A percentile compares a stretch with the other conserved stretches of the same genome.
Conservation (phyloP, 1,140 invertebrate genomes). For the Drosophila obscura region DNA sequence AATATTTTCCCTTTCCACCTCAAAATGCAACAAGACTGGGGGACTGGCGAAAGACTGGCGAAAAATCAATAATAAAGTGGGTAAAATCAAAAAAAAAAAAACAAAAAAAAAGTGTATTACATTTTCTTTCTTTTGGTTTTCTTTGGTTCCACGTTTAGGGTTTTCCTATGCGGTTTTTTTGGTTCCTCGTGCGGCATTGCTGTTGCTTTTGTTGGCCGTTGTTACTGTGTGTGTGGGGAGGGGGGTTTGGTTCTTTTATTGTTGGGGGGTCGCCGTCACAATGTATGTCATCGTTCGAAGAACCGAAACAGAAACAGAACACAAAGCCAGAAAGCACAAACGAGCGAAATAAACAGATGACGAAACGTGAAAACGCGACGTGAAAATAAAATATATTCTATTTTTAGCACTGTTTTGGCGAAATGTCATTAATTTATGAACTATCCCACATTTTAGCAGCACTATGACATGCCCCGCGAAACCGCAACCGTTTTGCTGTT, state of each 20-base stretch:
- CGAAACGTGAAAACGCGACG: constrained; percentile 50
- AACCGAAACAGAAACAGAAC: no score
- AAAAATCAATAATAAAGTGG: constrained; percentile 59
- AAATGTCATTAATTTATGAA: constrained; percentile 68
- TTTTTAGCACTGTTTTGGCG: constrained; percentile 57
- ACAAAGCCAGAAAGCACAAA: constrained; percentile 24
- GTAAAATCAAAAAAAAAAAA: background rate
- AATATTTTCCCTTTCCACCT: background rate
- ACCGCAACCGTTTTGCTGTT: constrained; percentile 32
- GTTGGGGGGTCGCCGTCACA: constrained; percentile 22
- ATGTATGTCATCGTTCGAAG: constrained; percentile 52
- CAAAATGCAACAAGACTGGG: background rate
- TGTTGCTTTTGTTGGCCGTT: constrained; percentile 29
- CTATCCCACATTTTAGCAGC: constrained; percentile 13
- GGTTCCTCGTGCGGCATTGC: constrained; percentile 47
- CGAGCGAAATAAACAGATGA: constrained; percentile 57
- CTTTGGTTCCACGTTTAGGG: constrained; percentile 39
- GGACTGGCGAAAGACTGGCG: constrained; percentile 15
- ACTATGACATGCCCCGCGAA: background rate
- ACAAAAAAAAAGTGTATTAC: constrained; percentile 37
- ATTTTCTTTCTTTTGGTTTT: constrained; percentile 59
- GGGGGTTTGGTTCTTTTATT: constrained; percentile 22
- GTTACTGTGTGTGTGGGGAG: background rate
- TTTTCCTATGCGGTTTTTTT: constrained; percentile 44
- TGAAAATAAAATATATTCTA: constrained; percentile 35